Base-by-base conservation (phyloP, 2,797 vertebrate genomes). In the Danio kyathit region DNA sequence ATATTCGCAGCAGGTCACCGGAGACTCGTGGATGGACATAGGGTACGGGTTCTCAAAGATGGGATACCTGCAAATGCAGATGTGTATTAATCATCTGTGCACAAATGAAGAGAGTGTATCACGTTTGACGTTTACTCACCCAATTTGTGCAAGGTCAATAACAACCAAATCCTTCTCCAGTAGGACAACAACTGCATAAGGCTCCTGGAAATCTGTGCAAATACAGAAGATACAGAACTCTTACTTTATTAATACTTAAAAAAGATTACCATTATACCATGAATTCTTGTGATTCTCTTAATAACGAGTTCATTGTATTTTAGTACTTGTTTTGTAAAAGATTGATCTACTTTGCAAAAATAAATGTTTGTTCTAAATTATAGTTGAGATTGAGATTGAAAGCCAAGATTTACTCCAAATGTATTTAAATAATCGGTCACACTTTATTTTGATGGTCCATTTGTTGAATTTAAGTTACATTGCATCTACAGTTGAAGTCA, bases 41-140 rank as follows among this genome's bases (percentile, higher is more conserved):
- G 98, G 96, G 87, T 99, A 99, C 0, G 97, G 97, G 88, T 95
- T 99, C 92, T 99, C 97, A 95, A 98, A 99, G 91, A 98, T 96
- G n/a, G 98, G 98, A 81, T 99, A 99, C 82, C 98, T 99, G 95
- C 74, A 46, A 7, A 40, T 12, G 70, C 60, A 78, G 46, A 56
- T 9, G 29, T 11, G 19, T 14, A 73, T 51, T 17, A n/a, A 76
- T 29, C 16, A 57, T 11, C 13, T 17, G 56, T 10, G 6, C 46
- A 64, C 29, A 79, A 65, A 69, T 10, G 79, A 82, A 69, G 13
- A 21, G 7, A 8, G 79, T 51, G 66, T n/a, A 7, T 6, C 5
- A 13, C 13, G 0, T 17, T 19, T 19, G 13, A 29, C 29, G 29
- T 76, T 83, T 82, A 90, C 94, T 96, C 94, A 99, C 97, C 98